Conservation (phyloP, 1,140 invertebrate species). For the Heliconius hewitsoni region DNA sequence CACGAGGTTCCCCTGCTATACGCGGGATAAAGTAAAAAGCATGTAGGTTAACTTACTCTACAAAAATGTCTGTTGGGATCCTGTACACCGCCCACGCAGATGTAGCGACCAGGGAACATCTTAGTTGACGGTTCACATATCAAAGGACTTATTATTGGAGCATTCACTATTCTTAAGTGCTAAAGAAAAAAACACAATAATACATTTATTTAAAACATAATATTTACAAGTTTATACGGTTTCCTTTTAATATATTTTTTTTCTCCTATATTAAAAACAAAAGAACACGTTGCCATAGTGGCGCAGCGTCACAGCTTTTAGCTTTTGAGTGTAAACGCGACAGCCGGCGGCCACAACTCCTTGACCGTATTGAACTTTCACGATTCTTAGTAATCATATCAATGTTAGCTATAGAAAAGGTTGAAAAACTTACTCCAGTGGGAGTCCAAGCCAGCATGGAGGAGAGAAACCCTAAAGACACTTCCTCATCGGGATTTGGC, state of each 20-base stretch:
- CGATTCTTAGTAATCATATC: background rate
- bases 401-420: background rate
- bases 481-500: conserved; percentile 52
- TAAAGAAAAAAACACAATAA: conserved; percentile 39
- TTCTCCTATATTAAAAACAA: too few relatives aligned
- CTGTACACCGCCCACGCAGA: conserved; percentile 69
- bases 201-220: background rate
- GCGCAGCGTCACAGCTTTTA: too few relatives aligned
- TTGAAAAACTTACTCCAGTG: conserved; percentile 44
- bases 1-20: too few relatives aligned
- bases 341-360: too few relatives aligned
- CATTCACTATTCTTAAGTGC: conserved; percentile 69
- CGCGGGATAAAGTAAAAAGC: background rate
- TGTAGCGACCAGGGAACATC: conserved; percentile 60
- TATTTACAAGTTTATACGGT: too few relatives aligned
- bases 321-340: too few relatives aligned
- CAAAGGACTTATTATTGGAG: conserved; percentile 56
- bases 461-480: conserved; percentile 56
- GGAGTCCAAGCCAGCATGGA: conserved; percentile 69
- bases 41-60: conserved; percentile 48
- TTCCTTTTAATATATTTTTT: too few relatives aligned
- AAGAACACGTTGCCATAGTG: too few relatives aligned
- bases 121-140: conserved; percentile 64
- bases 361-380: background rate
- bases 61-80: conserved; percentile 72